Percentiles rank a stretch among this genome's conserved stretches.
Evolutionary conservation across 1,140 invertebrate genomes (phyloP).

Genomic region (Drosophila setifemur): DNA sequence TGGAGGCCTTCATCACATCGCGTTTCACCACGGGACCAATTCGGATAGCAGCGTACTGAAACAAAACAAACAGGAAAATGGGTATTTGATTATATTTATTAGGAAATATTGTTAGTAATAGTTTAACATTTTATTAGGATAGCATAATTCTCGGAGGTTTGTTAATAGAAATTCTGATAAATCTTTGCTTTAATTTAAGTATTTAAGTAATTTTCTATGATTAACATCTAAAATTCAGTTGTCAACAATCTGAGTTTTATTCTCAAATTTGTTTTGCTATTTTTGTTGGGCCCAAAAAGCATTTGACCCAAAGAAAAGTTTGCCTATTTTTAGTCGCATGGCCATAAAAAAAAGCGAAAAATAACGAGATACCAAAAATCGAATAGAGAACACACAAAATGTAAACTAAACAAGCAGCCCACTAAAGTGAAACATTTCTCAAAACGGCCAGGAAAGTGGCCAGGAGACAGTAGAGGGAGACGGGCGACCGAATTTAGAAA

Average conservation of each 20-base stretch:
- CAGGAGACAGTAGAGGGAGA: neutral
- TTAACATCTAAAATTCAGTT: no score
- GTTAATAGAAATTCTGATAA: no score
- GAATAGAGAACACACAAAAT: constrained; percentile 18
- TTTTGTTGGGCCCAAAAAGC: constrained; percentile 18
- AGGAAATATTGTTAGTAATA: neutral
- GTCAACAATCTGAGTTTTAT: constrained; percentile 29
- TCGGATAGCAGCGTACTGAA: constrained; percentile 98
- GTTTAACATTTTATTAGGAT: no score
- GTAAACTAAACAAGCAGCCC: constrained; percentile 34
- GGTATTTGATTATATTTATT: neutral
- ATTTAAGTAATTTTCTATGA: no score
- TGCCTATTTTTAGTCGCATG: constrained; percentile 38
- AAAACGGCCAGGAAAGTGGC: constrained; percentile 9
- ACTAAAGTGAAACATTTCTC: constrained; percentile 39
- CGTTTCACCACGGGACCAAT: constrained; percentile 99
- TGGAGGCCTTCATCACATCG: constrained; percentile 99
- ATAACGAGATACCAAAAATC: constrained; percentile 19
- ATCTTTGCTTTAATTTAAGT: no score
- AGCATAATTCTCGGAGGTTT: no score
- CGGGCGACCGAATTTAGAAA: neutral
- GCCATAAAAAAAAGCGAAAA: constrained; percentile 28
- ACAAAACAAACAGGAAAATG: neutral
- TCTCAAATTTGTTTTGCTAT: neutral
- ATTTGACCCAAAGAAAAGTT: constrained; percentile 54